A percentile compares a stretch with the other conserved stretches of the same genome.
These are phyloP conservation scores for Sebastes nivosus DNA, from an alignment of 2,797 vertebrate species.

Conservation along the genomic window DNA sequence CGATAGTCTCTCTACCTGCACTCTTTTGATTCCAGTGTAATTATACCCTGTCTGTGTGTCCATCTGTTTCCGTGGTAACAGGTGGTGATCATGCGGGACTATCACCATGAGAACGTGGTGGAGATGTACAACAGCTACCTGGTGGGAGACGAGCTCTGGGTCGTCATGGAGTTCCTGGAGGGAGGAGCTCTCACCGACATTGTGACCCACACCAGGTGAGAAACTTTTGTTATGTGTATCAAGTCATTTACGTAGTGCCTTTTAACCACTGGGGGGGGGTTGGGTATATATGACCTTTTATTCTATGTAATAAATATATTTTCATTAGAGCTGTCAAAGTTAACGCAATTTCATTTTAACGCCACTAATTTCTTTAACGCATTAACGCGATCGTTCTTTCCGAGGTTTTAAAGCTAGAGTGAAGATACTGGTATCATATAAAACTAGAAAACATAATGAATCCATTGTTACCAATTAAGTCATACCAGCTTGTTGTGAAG, in stretches of 20 bases:
- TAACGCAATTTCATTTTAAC: no score
- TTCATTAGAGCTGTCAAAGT: no score
- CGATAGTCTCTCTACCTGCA: not conserved
- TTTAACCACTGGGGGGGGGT: no score
- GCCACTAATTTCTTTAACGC: no score
- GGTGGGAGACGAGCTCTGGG: constrained; percentile 97
- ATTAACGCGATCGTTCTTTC: no score
- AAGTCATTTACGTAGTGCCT: not conserved
- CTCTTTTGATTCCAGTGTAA: not conserved
- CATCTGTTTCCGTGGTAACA: constrained; percentile 51
- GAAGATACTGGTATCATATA: no score
- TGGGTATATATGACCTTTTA: not conserved
- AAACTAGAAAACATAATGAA: no score
- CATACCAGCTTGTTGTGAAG: no score
- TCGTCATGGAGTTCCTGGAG: constrained; percentile 98
- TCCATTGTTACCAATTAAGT: no score
- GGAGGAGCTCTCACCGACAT: constrained; percentile 95
- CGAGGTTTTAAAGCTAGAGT: no score
- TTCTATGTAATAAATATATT: not conserved
- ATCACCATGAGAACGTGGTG: constrained; percentile 97
- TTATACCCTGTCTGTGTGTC: not conserved
- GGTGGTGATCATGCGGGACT: constrained; percentile 98
- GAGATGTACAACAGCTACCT: constrained; percentile 99
- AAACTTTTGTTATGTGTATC: not conserved
- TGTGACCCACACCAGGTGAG: constrained; percentile 93